phyloP scores from a whole-genome alignment of 2,888 invertebrate genomes.

The Andrena praecox region DNA sequence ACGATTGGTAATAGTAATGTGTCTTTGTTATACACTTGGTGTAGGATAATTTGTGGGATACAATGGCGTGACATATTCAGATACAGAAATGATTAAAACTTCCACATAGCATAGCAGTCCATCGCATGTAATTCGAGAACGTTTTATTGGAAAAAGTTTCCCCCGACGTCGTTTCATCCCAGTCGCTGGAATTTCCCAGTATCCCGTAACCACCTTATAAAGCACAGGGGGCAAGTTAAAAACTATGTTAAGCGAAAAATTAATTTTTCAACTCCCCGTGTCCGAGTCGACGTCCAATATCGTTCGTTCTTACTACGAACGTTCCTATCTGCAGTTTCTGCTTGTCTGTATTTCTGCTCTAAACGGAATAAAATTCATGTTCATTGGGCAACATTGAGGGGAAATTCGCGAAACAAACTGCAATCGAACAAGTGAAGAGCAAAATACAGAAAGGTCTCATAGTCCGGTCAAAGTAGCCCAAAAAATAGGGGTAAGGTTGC shows the following conservation, averaged over 20 bases:
- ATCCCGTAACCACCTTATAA: background rate
- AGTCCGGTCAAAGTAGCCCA: too few relatives aligned
- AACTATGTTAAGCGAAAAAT: constrained; percentile 34
- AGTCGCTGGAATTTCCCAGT: constrained; percentile 18
- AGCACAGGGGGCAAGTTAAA: background rate
- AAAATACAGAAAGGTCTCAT: too few relatives aligned
- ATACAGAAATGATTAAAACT: background rate
- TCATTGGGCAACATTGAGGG: too few relatives aligned
- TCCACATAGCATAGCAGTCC: background rate
- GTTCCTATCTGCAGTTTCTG: background rate
- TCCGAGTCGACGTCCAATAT: background rate
- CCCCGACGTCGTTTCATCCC: constrained; percentile 4
- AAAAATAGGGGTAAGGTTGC: too few relatives aligned
- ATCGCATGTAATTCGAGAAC: constrained; percentile 7
- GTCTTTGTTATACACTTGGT: too few relatives aligned
- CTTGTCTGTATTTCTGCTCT: too few relatives aligned
- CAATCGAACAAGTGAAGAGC: too few relatives aligned
- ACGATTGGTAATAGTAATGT: too few relatives aligned
- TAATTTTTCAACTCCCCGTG: constrained; percentile 24
- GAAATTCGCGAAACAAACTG: too few relatives aligned
- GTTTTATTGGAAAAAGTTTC: constrained; percentile 36
- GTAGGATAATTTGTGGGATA: too few relatives aligned
- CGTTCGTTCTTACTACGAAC: background rate
- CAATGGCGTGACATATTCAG: background rate
- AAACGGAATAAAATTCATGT: too few relatives aligned